Percentiles rank a stretch among this genome's conserved stretches.
These are phyloP conservation scores for Arenicola marina DNA, from an alignment of 2,888 invertebrate genomes.

Conservation along the genomic window DNA sequence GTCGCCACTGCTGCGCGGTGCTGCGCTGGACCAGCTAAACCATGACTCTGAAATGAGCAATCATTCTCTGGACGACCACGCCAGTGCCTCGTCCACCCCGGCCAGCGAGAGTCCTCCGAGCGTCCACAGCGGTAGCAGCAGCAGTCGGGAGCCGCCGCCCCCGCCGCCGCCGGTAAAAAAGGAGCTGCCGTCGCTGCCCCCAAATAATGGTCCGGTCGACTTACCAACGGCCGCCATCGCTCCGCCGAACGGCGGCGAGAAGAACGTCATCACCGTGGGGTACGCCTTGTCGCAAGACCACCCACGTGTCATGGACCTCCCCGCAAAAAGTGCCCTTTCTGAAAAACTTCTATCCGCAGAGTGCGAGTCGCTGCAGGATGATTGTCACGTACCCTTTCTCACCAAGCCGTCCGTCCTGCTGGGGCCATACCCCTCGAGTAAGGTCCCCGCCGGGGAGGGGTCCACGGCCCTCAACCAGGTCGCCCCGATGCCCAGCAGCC, in stretches of 20 bases:
- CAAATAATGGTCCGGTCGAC: no score
- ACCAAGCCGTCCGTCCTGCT: not conserved
- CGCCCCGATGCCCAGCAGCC: not conserved
- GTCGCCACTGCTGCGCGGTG: not conserved
- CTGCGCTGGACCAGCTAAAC: not conserved
- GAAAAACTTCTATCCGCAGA: not conserved
- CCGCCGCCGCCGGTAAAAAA: not conserved
- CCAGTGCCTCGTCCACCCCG: not conserved
- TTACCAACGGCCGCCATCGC: no score
- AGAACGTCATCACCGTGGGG: constrained; percentile 26
- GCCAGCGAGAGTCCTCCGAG: not conserved
- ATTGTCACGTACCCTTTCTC: not conserved
- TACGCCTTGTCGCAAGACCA: constrained; percentile 23
- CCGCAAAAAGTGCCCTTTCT: not conserved
- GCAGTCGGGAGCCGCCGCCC: not conserved
- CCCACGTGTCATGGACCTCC: not conserved
- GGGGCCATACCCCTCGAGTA: not conserved
- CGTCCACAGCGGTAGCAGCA: not conserved
- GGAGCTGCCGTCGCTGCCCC: not conserved
- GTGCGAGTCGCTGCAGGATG: not conserved
- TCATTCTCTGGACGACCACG: constrained; percentile 23
- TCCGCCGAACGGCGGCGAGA: not conserved
- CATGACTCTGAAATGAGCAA: constrained; percentile 29
- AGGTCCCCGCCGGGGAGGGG: not conserved
- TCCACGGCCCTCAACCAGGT: not conserved